A percentile compares a stretch with the other conserved stretches of the same genome.
Conservation (phyloP, 2,113 vertebrate genomes). For the Hyperopisus bebe region DNA sequence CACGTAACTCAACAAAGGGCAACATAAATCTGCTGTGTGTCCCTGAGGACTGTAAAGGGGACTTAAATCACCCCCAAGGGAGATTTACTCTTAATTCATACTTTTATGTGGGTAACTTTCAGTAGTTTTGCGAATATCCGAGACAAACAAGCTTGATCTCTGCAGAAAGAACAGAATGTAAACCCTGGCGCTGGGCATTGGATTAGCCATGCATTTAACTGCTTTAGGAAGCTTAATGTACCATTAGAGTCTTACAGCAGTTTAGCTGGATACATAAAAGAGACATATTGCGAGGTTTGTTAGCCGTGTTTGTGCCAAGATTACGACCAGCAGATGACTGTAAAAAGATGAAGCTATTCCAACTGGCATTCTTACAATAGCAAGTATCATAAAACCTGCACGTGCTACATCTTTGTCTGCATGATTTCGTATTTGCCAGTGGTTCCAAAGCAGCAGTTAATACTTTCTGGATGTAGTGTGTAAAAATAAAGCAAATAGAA, state of each 20-base stretch:
- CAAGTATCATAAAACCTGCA: not conserved
- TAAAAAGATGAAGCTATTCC: not conserved
- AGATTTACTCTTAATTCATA: not conserved
- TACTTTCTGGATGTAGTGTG: not conserved
- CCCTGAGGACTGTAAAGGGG: not conserved
- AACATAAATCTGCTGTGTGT: not conserved
- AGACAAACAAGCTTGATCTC: not conserved
- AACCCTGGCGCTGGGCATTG: not conserved
- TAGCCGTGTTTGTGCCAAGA: not conserved
- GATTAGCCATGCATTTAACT: not conserved
- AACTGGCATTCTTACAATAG: not conserved
- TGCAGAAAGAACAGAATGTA: not conserved
- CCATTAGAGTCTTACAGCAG: not conserved
- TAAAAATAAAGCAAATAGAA: conserved; percentile 12
- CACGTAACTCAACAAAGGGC: not conserved
- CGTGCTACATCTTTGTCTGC: not conserved
- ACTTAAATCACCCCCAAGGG: not conserved
- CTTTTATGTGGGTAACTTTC: not conserved
- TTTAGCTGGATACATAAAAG: not conserved
- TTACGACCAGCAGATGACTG: not conserved
- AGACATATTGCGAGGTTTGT: not conserved
- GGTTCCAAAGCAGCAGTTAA: not conserved
- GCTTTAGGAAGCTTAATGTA: not conserved
- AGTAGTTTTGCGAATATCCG: not conserved
- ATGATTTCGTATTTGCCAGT: not conserved